Base-by-base conservation (phyloP, 2,797 vertebrate genomes). In the Enteromius fasciolatus region DNA sequence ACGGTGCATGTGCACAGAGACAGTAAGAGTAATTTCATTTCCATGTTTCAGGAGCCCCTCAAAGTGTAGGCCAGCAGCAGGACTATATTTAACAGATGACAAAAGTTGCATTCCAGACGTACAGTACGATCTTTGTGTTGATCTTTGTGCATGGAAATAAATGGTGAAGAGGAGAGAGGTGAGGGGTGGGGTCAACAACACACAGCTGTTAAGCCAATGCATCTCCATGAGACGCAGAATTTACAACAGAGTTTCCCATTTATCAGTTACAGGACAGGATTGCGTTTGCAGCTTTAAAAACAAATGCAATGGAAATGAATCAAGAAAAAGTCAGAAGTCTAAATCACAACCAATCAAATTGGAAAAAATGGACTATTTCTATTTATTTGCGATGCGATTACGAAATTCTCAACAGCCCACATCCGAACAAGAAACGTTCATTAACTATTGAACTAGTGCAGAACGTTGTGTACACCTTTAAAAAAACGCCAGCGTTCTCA, bases 41-140 rank as follows among this genome's bases (percentile, higher is more conserved):
- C 92, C 93, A 93, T 91, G 92, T 93, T 92, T 89, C 90, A 87
- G 92, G 90, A 90, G 90, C 90, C 90, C 86, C 82, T 69, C 89
- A 70, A 89, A 86, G 88, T 88, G 83, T 84, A 89, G 90, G 87
- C 92, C 90, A 84, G 88, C 83, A 91, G 90, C 89, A 80, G 87
- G 87, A 91, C 92, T 94, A 91, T 92, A 93, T 94, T 94, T 94
- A 95, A 93, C 93, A 94, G 93, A 94, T 93, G 93, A 94, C 92
- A 94, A 93, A 94, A 94, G 93, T 93, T 93, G 92, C 93, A 94
- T 94, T 94, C 93, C 94, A 94, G 93, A 94, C 94, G 94, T 94
- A 95, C 93, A 95, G 92, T 92, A 88, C 91, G 90, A 94, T 95
- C 94, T 94, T 93, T 95, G 93, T 95, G 92, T 90, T 84, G 86